Evolutionary conservation across 2,113 vertebrate genomes (phyloP).

Genomic region (Siniperca knerii): DNA sequence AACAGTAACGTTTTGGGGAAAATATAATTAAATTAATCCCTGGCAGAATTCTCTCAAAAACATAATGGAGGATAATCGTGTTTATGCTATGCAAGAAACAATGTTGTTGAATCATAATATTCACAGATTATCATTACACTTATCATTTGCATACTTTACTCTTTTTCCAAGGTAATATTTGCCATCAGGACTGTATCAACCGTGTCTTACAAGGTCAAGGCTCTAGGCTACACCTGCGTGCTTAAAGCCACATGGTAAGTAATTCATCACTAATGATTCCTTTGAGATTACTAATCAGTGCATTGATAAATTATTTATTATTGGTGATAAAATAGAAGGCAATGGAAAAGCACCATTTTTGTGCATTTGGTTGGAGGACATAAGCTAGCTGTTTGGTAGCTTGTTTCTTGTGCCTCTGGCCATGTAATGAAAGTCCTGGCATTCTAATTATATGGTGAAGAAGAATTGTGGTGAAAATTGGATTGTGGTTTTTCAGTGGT

Average conservation of each 20-base stretch:
- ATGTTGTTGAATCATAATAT: conserved; percentile 12
- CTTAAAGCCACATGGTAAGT: conserved; percentile 66
- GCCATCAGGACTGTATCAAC: conserved; percentile 27
- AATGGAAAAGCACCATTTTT: conserved; percentile 69
- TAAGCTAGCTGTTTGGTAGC: conserved; percentile 72
- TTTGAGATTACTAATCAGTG: conserved; percentile 83
- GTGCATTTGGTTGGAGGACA: conserved; percentile 74
- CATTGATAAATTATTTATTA: conserved; percentile 88
- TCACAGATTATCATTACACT: conserved; percentile 13
- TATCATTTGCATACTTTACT: conserved; percentile 41
- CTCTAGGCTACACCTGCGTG: conserved; percentile 60
- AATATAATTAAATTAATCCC: conserved; percentile 21
- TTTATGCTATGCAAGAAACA: conserved; percentile 4
- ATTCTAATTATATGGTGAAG: conserved; percentile 79
- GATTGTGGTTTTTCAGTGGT: neutral
- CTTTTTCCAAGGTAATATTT: conserved; percentile 55
- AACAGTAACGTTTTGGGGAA: neutral
- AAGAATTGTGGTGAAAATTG: conserved; percentile 79
- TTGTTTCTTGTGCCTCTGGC: conserved; percentile 76
- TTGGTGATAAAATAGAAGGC: conserved; percentile 81
- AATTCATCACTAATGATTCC: conserved; percentile 85
- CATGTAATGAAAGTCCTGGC: conserved; percentile 83
- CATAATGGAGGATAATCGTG: neutral
- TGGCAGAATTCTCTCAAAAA: neutral
- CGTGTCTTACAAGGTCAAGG: conserved; percentile 62